These are phyloP conservation scores for Colletes collaris DNA, from an alignment of 2,888 invertebrate genomes.

Conservation along the genomic window DNA sequence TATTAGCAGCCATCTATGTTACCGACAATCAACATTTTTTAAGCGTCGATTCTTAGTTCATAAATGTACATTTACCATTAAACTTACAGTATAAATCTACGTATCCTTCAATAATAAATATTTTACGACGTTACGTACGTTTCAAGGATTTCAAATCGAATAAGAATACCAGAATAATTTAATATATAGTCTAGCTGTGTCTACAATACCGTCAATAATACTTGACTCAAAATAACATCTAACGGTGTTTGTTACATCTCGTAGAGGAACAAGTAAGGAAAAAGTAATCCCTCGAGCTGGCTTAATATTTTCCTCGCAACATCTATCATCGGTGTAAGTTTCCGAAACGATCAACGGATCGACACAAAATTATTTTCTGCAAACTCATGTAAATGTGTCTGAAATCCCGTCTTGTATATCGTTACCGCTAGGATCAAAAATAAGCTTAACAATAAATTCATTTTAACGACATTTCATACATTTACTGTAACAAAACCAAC, in stretches of 20 bases:
- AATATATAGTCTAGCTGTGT: constrained; percentile 23
- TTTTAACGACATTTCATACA: constrained; percentile 8
- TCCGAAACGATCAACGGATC: neutral
- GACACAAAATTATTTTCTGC: constrained; percentile 25
- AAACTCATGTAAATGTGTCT: constrained; percentile 69
- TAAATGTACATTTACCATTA: neutral
- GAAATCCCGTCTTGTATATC: constrained; percentile 65
- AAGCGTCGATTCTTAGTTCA: neutral
- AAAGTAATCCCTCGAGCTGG: neutral
- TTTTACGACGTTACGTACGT: neutral
- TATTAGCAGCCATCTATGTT: constrained; percentile 27
- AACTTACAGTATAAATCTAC: neutral
- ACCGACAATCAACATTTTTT: constrained; percentile 38
- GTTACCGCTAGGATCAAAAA: constrained; percentile 67
- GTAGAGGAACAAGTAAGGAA: neutral
- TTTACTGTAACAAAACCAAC: neutral
- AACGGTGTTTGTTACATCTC: neutral
- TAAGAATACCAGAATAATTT: constrained; percentile 17
- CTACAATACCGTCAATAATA: constrained; percentile 49
- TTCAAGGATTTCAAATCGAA: neutral
- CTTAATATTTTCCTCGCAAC: neutral
- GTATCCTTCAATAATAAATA: neutral
- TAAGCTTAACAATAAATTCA: constrained; percentile 22
- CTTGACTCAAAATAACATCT: constrained; percentile 25
- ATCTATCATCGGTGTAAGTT: neutral